Conservation (phyloP, 2,797 vertebrate species). For the Mus caroli region DNA sequence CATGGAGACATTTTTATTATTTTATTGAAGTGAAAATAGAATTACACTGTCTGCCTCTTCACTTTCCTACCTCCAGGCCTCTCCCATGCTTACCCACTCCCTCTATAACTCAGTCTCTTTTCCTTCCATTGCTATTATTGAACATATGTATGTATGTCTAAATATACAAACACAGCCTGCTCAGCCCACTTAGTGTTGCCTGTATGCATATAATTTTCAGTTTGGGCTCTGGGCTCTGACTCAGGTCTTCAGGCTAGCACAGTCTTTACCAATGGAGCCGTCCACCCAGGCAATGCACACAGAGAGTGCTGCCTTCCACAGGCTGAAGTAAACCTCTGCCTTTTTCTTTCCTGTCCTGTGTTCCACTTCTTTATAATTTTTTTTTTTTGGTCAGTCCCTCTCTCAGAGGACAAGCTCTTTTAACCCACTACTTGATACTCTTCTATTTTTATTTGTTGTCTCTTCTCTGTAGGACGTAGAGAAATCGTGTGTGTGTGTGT, state of each 20-base stretch:
- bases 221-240: not conserved
- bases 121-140: not conserved
- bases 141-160: not conserved
- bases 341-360: not conserved
- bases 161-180: too few species aligned
- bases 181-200: not conserved
- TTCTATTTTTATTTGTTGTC: not conserved
- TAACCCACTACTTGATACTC: constrained; percentile 2
- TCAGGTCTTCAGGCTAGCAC: too few species aligned
- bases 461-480: not conserved
- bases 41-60: not conserved
- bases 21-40: not conserved
- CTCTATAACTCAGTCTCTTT: not conserved
- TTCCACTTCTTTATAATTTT: not conserved
- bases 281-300: not conserved
- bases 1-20: not conserved
- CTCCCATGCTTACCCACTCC: not conserved
- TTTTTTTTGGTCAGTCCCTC: not conserved
- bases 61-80: not conserved
- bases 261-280: not conserved
- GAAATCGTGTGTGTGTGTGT: not conserved
- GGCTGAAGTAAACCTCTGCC: not conserved
- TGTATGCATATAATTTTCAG: not conserved
- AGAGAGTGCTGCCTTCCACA: not conserved
- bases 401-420: not conserved